Evolutionary conservation across 2,888 invertebrate genomes (phyloP).

Genomic region (Limnephilus lunatus): DNA sequence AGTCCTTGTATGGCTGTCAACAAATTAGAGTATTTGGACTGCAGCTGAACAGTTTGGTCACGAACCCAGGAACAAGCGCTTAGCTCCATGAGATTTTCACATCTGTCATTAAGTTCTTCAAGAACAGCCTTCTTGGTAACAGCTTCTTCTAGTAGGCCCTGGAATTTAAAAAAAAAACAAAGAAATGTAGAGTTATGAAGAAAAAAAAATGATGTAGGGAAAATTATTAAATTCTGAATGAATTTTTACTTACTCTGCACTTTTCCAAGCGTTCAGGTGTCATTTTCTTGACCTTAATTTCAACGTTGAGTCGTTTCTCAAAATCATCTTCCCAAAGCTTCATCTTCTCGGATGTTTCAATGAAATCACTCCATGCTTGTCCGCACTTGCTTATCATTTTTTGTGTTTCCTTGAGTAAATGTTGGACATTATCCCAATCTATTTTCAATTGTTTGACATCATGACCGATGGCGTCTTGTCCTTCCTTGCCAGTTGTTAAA

Average conservation of each 20-base stretch:
- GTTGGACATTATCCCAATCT: conserved; percentile 90
- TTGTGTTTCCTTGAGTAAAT: conserved; percentile 86
- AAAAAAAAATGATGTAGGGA: neutral
- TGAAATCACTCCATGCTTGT: conserved; percentile 89
- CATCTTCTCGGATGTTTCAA: conserved; percentile 84
- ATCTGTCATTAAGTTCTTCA: conserved; percentile 91
- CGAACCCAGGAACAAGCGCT: conserved; percentile 91
- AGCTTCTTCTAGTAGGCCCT: conserved; percentile 86
- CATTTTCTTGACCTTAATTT: conserved; percentile 85
- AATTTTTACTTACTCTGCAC: conserved; percentile 80
- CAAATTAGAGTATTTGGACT: conserved; percentile 88
- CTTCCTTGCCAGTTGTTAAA: conserved; percentile 88
- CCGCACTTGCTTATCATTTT: conserved; percentile 86
- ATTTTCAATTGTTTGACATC: conserved; percentile 88
- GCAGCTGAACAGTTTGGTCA: conserved; percentile 90
- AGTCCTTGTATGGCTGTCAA: conserved; percentile 88
- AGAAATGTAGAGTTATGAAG: neutral
- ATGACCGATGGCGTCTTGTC: conserved; percentile 87
- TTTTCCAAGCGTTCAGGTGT: conserved; percentile 87
- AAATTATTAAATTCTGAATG: conserved; percentile 3
- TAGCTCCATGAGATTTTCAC: conserved; percentile 91
- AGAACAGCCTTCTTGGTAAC: conserved; percentile 85
- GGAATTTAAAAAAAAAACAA: conserved; percentile 66
- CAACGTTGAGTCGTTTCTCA: conserved; percentile 80
- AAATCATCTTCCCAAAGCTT: conserved; percentile 86